These are phyloP conservation scores for Drosophila melanogaster DNA, from an alignment of 1,140 invertebrate genomes.

Conservation along the genomic window Release_6_plus_ISO1_MT NC_004354.4:10514001-10514500, in stretches of 20 bases:
- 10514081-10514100: slow-evolving; percentile 30
- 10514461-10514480: slow-evolving; percentile 59
- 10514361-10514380: background rate
- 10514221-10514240: slow-evolving; percentile 14
- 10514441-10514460: slow-evolving; percentile 7
- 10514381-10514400: slow-evolving; percentile 25
- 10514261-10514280: slow-evolving; percentile 62
- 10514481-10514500: slow-evolving; percentile 54
- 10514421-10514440: background rate
- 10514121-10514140: background rate
- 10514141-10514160: background rate
- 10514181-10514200: slow-evolving; percentile 69
- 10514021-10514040: slow-evolving; percentile 73
- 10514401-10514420: slow-evolving; percentile 59
- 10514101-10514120: slow-evolving; percentile 62
- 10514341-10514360: slow-evolving; percentile 4
- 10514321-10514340: slow-evolving; percentile 69
- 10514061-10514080: slow-evolving; percentile 11
- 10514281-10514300: slow-evolving; percentile 70
- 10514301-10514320: slow-evolving; percentile 71
- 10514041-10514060: slow-evolving; percentile 36
- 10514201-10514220: slow-evolving; percentile 29
- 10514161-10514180: slow-evolving; percentile 27
- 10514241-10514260: background rate
- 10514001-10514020: slow-evolving; percentile 56